A percentile compares a stretch with the other conserved stretches of the same genome.
These are phyloP conservation scores for Caenorhabditis sp. DNA, from an alignment of 2,888 invertebrate genomes.

Conservation along the genomic window DNA sequence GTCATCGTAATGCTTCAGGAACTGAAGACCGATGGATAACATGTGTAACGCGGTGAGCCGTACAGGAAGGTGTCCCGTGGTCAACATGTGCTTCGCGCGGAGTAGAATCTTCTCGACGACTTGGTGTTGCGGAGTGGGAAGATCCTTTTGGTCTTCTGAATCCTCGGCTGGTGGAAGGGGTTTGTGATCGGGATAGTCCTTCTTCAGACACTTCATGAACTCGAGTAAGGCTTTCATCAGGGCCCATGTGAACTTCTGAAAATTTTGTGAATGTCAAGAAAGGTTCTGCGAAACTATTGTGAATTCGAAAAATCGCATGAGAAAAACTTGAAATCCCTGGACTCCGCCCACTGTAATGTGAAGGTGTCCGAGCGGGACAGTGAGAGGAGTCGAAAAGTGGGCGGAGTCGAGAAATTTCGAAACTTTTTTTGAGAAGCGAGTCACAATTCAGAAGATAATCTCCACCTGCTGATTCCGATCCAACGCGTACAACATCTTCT, in stretches of 20 bases:
- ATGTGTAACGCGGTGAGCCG: conserved; percentile 44
- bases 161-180: conserved; percentile 27
- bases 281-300: too few relatives aligned
- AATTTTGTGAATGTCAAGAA: neutral
- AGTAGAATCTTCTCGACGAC: conserved; percentile 52
- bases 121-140: conserved; percentile 37
- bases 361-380: too few relatives aligned
- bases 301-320: too few relatives aligned
- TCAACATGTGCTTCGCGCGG: conserved; percentile 71
- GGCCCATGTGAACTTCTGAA: conserved; percentile 51
- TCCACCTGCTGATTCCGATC: conserved; percentile 70
- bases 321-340: too few relatives aligned
- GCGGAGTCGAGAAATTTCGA: too few relatives aligned
- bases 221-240: conserved; percentile 64
- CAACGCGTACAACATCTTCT: conserved; percentile 68
- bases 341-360: too few relatives aligned
- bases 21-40: conserved; percentile 35
- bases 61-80: conserved; percentile 61
- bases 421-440: too few relatives aligned
- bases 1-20: conserved; percentile 73
- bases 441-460: too few relatives aligned
- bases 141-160: conserved; percentile 41
- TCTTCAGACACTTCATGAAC: conserved; percentile 66
- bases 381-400: too few relatives aligned
- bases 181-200: conserved; percentile 64